Evolutionary conservation across 2,113 vertebrate genomes (phyloP).

Genomic region (Acinonyx jubatus): DNA sequence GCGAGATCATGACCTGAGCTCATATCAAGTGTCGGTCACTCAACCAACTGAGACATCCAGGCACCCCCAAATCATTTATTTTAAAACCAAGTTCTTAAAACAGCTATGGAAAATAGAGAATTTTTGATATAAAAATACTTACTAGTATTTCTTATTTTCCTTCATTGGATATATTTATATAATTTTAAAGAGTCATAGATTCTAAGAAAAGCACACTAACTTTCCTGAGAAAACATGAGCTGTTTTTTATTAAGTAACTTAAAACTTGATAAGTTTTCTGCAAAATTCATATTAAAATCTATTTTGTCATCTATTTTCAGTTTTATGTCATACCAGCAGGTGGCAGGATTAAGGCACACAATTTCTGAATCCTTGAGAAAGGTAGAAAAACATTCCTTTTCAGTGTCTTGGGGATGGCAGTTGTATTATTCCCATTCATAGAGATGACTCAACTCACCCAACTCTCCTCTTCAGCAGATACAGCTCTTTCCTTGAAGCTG

Average conservation of each 20-base stretch:
- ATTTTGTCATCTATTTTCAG: not conserved
- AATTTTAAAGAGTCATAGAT: not conserved
- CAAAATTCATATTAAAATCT: not conserved
- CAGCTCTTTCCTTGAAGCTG: not conserved
- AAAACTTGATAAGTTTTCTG: not conserved
- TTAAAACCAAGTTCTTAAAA: not conserved
- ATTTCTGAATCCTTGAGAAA: not conserved
- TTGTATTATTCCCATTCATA: not conserved
- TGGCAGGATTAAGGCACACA: slow-evolving; percentile 70
- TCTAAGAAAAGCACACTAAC: not conserved
- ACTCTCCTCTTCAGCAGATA: not conserved
- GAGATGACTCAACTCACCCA: not conserved
- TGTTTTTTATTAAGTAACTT: not conserved
- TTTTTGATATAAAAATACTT: not conserved
- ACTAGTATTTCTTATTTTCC: not conserved
- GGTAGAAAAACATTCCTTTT: not conserved
- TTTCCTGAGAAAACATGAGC: not conserved
- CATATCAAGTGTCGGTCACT: no score
- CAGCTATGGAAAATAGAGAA: not conserved
- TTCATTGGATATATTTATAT: not conserved
- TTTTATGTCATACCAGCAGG: slow-evolving; percentile 61
- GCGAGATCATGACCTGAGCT: no score
- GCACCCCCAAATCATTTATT: not conserved
- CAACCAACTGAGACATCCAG: no score
- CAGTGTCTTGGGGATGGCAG: not conserved